These are phyloP conservation scores for Campaea margaritaria DNA, from an alignment of 2,888 invertebrate species.

Conservation along the genomic window DNA sequence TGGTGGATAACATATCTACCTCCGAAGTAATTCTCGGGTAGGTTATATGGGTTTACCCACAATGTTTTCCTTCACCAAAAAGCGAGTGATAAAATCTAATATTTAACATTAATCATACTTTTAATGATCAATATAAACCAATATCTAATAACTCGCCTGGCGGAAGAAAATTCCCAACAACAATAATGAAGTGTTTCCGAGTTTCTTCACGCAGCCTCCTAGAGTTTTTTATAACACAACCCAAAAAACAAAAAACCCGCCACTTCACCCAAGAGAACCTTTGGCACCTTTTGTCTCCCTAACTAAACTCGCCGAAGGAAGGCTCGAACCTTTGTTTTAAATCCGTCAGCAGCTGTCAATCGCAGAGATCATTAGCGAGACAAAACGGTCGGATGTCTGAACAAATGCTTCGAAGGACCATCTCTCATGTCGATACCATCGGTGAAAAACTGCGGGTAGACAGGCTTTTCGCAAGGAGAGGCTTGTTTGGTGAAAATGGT, in stretches of 20 bases:
- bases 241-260: neutral
- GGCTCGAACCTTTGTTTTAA: slow-evolving; percentile 24
- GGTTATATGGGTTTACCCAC: no score
- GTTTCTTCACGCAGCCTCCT: no score
- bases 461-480: neutral
- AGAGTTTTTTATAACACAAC: neutral
- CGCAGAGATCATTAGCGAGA: slow-evolving; percentile 41
- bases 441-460: slow-evolving; percentile 8
- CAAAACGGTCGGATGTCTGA: slow-evolving; percentile 29
- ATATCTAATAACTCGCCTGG: no score
- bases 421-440: slow-evolving; percentile 38
- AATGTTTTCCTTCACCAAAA: no score
- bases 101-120: no score
- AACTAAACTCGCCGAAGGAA: neutral
- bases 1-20: no score
- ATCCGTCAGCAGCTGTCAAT: slow-evolving; percentile 39
- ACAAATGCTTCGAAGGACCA: slow-evolving; percentile 12
- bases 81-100: no score
- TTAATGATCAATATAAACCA: no score
- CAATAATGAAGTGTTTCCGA: no score
- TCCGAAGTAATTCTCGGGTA: no score
- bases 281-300: neutral
- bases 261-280: no score
- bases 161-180: no score
- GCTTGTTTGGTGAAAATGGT: slow-evolving; percentile 10